A percentile compares a stretch with the other conserved stretches of the same genome.
These are phyloP conservation scores for Macrobrachium nipponense DNA, from an alignment of 1,140 invertebrate species.

Conservation along the genomic window DNA sequence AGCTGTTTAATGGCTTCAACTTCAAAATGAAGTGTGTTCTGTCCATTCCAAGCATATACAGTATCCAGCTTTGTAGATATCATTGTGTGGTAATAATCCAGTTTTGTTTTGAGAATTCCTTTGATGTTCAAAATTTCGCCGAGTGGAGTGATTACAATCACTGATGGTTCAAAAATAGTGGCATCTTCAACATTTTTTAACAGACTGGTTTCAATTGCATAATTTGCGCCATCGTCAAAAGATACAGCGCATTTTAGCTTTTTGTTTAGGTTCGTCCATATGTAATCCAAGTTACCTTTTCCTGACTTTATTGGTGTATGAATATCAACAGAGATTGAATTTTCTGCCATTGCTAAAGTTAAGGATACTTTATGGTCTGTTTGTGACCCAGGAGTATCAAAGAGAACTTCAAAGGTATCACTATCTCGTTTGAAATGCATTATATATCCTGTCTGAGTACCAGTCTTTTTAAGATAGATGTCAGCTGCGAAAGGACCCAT, in stretches of 20 bases:
- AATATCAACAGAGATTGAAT: not conserved
- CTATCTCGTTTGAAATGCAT: not conserved
- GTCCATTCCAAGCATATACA: too few relatives aligned
- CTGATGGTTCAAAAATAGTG: not conserved
- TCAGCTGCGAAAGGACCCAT: not conserved
- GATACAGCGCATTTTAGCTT: not conserved
- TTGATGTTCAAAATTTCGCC: not conserved
- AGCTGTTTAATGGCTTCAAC: too few relatives aligned
- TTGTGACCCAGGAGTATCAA: conserved; percentile 15
- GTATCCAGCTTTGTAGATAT: too few relatives aligned
- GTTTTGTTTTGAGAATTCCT: too few relatives aligned
- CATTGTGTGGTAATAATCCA: too few relatives aligned
- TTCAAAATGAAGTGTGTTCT: too few relatives aligned
- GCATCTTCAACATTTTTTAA: not conserved
- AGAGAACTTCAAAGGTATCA: not conserved
- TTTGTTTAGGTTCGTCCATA: not conserved
- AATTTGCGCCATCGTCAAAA: not conserved
- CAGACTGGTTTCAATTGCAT: not conserved
- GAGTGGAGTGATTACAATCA: not conserved
- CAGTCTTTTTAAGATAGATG: conserved; percentile 12
- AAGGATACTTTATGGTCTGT: not conserved
- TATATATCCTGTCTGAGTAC: conserved; percentile 4
- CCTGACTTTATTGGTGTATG: not conserved
- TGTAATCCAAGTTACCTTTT: not conserved
- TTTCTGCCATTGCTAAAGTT: not conserved